Percentiles rank a stretch among this genome's conserved stretches.
These are phyloP conservation scores for Spheniscus humboldti DNA, from an alignment of 2,797 vertebrate species.

Conservation along the genomic window DNA sequence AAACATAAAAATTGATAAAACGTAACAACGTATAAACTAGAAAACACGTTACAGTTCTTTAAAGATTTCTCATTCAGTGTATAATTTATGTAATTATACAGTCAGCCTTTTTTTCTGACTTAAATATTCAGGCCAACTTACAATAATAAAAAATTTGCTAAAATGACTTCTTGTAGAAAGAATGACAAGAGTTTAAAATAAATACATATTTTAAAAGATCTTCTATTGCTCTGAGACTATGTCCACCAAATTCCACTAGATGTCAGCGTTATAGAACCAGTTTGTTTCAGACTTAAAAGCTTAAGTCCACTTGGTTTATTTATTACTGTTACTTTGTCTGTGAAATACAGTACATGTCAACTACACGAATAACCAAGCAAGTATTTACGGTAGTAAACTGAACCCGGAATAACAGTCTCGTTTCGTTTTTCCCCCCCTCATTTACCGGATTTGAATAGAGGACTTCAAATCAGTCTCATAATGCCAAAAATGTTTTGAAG, in stretches of 20 bases:
- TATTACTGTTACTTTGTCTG: not conserved
- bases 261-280: constrained; percentile 2
- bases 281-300: not conserved
- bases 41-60: not conserved
- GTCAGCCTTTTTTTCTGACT: not conserved
- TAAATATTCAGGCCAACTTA: not conserved
- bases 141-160: not conserved
- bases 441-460: not conserved
- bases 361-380: not conserved
- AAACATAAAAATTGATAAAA: not conserved
- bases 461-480: not conserved
- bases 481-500: not conserved
- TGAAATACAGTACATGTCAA: not conserved
- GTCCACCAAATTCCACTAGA: constrained; percentile 18
- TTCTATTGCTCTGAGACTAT: not conserved
- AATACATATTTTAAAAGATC: not conserved
- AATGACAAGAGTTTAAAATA: not conserved
- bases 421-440: not conserved
- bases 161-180: not conserved
- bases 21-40: not conserved
- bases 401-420: constrained; percentile 47
- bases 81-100: not conserved
- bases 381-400: not conserved
- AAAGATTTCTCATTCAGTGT: not conserved
- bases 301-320: not conserved